These are phyloP conservation scores for Falco peregrinus DNA, from an alignment of 2,797 vertebrate genomes.

Conservation along the genomic window DNA sequence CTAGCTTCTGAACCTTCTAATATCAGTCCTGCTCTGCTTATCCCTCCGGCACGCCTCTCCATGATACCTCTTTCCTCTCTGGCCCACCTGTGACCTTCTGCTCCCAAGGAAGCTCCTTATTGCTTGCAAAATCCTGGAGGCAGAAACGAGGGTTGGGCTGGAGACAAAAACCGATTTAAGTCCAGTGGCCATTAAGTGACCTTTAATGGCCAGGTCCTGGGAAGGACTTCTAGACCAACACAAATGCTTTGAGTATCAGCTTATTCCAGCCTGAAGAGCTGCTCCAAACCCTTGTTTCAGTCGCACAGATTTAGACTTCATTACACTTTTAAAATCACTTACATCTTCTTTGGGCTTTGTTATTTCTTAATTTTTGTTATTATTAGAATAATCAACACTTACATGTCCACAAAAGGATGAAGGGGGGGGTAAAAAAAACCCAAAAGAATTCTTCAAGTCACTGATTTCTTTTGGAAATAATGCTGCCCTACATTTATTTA, in stretches of 20 bases:
- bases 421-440: background rate
- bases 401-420: background rate
- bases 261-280: background rate
- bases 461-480: background rate
- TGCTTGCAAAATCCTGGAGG: background rate
- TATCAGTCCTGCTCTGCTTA: background rate
- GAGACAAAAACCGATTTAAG: background rate
- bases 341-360: background rate
- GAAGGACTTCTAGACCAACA: background rate
- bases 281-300: background rate
- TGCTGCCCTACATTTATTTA: background rate
- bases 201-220: background rate
- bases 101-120: background rate
- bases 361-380: background rate
- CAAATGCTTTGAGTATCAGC: background rate
- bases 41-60: background rate
- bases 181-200: background rate
- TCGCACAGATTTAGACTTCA: background rate
- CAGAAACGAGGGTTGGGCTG: background rate
- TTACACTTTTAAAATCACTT: background rate
- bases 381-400: background rate
- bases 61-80: background rate
- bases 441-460: background rate
- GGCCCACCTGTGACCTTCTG: background rate
- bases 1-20: background rate